Conservation (phyloP, 2,888 invertebrate species). For the Catocala nupta region DNA sequence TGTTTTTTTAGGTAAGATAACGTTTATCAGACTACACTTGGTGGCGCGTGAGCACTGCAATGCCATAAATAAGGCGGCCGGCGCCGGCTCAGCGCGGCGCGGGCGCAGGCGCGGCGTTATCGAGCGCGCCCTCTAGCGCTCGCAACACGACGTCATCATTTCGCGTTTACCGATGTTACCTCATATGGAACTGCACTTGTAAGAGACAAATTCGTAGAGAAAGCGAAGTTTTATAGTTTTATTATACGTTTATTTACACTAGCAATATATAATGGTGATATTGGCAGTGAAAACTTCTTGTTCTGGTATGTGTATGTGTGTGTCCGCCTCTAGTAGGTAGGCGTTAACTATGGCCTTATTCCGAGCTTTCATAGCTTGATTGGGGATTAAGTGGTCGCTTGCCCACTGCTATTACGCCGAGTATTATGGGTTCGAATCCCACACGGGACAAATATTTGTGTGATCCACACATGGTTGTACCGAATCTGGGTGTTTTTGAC, state of each 20-base stretch:
- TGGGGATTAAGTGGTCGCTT: no score
- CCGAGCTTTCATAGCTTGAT: no score
- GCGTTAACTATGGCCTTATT: no score
- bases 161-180: constrained; percentile 46
- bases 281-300: constrained; percentile 2
- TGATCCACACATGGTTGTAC: no score
- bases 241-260: constrained; percentile 31
- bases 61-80: constrained; percentile 66
- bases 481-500: no score
- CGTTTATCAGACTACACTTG: constrained; percentile 65
- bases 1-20: constrained; percentile 58
- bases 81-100: constrained; percentile 54
- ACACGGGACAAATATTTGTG: no score
- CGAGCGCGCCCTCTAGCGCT: constrained; percentile 56
- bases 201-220: constrained; percentile 45
- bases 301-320: no score
- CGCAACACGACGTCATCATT: constrained; percentile 46
- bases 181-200: constrained; percentile 46
- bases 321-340: no score
- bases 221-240: constrained; percentile 39
- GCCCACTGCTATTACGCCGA: no score
- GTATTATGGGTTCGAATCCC: no score
- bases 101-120: constrained; percentile 43
- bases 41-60: constrained; percentile 60
- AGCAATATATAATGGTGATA: constrained; percentile 1